Base-by-base conservation (phyloP, 1,140 invertebrate genomes). In the Cydia fagiglandana region DNA sequence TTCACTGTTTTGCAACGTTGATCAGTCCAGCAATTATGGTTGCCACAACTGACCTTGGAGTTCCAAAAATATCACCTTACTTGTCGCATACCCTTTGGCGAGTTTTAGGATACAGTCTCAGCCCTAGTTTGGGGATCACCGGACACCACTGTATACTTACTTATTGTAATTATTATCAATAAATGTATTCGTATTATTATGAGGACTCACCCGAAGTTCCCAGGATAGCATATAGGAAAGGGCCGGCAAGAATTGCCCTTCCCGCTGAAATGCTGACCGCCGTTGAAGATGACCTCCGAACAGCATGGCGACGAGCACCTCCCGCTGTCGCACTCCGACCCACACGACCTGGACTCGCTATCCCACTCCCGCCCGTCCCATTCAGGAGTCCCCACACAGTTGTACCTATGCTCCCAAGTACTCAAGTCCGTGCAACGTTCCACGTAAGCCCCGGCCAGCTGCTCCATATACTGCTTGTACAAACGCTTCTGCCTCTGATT, bases 391-490 rank as follows among this genome's bases (percentile, higher is more conserved):
- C 80, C 79, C 9, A 80, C 74, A n/a, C 83, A 86, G 73, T 81
- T 89, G 73, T 84, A 88, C 28, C 86, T 76, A 4, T 81, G 75
- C 28, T 88, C 86, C 87, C 84, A 88, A 0, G 83, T 77, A 45
- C 76, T 83, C 76, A 89, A 70, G 53, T 92, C 91, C 4, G 88
- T 85, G 76, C 88, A 89, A 38, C 86, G 80, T 77, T 93, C 89
- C 15, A 92, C 86, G 68, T 91, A 93, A 0, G 91, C 90, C 5
- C 91, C 91, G 12, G 90, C 84, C 56, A 92, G 79, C 75, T 93
- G 91, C 68, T 92, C 90, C 84, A 91, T 90, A 76, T 93, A 93
- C 78, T 93, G 91, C 81, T 93, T 93, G 78, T 93, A 93, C n/a
- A 93, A 82, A 28, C 91, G 84, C 83, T 93, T 93, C 83, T 93